Base-by-base conservation (phyloP, 1,140 invertebrate species). In the Drosophila jambulina region DNA sequence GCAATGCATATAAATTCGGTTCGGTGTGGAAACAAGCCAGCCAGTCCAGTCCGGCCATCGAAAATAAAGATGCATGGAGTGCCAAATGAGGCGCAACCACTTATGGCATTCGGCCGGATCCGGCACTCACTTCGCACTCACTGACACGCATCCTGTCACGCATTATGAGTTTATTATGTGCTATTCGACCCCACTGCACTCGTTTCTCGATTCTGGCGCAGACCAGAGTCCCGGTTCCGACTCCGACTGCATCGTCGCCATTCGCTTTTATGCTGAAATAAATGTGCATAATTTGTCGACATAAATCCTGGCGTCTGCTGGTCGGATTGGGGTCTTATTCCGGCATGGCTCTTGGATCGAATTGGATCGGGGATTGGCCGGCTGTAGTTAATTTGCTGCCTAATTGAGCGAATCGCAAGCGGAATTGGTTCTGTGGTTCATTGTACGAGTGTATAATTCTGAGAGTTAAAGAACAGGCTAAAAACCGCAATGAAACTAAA, bases 211-310 rank as follows among this genome's bases (percentile, higher is more conserved):
- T 40, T 25, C 34, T 60, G 63, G 34, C 38, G 32, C 46, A 36
- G 48, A 36, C 34, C 34, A 19, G 38, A 27, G 57, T 25, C 49
- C 32, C 29, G 36, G 32, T 12, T 53, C 32, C 59, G 56, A 36
- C 38, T 67, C 10, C 34, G 56, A 58, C 62, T 71, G 68, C 51
- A 54, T 38, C 56, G 56, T 58, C 70, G 42, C 43, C 49, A 27
- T 76, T 72, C 29, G 70, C 68, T 72, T 72, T 74, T 74, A 74
- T 72, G 57, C 64, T 64, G 61, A 77, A 68, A 87, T 70, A 76
- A 86, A 87, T 86, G 83, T 87, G 83, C 83, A 87, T 80, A 78
- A 88, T 88, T 80, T 88, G 72, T 75, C 72, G 60, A 63, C 71
- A 80, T 75, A 84, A 83, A 80, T 83, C 64, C 51, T 19, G 69